phyloP scores from a whole-genome alignment of 2,888 invertebrate genomes.

The Leptarthrus brevirostris region DNA sequence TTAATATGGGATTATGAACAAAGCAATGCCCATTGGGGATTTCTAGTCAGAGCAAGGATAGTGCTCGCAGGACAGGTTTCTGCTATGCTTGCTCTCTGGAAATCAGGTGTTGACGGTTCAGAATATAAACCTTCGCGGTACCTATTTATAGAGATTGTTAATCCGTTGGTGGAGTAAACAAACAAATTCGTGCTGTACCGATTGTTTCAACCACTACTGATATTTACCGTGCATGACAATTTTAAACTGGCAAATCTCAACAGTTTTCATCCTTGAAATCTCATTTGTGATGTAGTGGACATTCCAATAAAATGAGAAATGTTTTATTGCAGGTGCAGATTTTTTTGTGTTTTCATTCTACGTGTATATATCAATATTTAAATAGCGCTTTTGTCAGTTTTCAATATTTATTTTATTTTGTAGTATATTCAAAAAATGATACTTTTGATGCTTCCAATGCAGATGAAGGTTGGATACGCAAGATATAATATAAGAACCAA shows the following conservation, averaged over 20 bases:
- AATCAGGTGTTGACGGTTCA: background rate
- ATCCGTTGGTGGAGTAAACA: constrained; percentile 7
- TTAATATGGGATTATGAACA: constrained; percentile 27
- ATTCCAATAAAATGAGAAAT: background rate
- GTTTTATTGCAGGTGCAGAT: background rate
- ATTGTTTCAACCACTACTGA: constrained; percentile 50
- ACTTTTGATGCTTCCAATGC: no score
- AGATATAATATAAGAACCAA: no score
- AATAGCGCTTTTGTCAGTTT: background rate
- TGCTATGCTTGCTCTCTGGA: background rate
- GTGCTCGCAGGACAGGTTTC: background rate
- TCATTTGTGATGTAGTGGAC: background rate
- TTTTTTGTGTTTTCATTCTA: background rate
- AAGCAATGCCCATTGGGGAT: constrained; percentile 11
- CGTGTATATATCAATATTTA: no score
- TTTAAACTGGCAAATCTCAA: constrained; percentile 45
- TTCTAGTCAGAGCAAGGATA: background rate
- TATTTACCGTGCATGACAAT: constrained; percentile 55
- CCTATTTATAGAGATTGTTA: background rate
- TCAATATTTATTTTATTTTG: no score
- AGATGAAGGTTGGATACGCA: no score
- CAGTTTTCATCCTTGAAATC: constrained; percentile 40
- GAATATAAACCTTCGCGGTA: constrained; percentile 1
- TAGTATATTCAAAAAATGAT: no score
- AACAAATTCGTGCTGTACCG: constrained; percentile 49